Evolutionary conservation across 2,888 invertebrate species (phyloP).

Genomic region (Leptura quadrifasciata): DNA sequence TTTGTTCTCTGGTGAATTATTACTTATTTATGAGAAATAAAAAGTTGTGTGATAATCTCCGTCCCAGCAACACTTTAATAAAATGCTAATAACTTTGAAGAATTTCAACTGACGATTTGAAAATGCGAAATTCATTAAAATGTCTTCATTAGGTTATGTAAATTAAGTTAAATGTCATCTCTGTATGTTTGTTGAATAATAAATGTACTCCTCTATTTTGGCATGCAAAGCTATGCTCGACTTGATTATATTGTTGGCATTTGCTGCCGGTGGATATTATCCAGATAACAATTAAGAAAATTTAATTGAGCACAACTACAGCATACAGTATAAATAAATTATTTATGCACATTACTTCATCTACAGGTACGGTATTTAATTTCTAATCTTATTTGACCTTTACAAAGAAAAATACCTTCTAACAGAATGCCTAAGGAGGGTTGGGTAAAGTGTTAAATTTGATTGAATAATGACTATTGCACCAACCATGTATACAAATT

Average conservation of each 20-base stretch:
- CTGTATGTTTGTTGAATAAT: conserved; percentile 20
- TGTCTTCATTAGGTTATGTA: conserved; percentile 22
- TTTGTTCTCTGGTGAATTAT: no score
- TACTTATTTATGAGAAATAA: no score
- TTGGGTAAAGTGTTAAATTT: background rate
- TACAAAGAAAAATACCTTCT: background rate
- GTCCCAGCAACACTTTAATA: no score
- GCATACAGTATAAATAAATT: background rate
- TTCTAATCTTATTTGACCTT: background rate
- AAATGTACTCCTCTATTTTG: background rate
- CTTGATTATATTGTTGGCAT: conserved; percentile 18
- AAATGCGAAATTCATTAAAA: background rate
- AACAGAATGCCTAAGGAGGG: background rate
- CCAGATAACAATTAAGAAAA: background rate
- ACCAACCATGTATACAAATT: no score
- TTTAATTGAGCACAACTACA: background rate
- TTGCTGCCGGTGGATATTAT: conserved; percentile 8
- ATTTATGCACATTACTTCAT: conserved; percentile 3
- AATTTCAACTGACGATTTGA: background rate
- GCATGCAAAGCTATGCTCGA: conserved; percentile 9
- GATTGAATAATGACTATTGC: background rate
- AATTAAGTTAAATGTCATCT: conserved; percentile 19
- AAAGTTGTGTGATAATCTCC: no score
- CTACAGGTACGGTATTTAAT: background rate
- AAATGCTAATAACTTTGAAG: background rate